Percentiles rank a stretch among this genome's conserved stretches.
These are phyloP conservation scores for Epicauta chinensis DNA, from an alignment of 1,140 invertebrate species.

Conservation along the genomic window DNA sequence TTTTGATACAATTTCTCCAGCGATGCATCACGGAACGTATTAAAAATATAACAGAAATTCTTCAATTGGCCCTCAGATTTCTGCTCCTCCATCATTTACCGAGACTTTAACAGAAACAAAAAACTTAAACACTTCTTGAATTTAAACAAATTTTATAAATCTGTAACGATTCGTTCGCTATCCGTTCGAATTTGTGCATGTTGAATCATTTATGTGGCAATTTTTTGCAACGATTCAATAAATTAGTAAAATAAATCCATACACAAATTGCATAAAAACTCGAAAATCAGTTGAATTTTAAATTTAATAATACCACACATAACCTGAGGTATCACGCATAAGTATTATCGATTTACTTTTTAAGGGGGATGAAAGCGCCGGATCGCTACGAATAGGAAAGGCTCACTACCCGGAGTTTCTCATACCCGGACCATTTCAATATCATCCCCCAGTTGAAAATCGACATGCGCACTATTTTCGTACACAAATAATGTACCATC, in stretches of 20 bases:
- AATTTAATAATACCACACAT: too few species aligned
- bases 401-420: too few species aligned
- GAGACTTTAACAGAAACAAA: background rate
- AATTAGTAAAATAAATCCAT: too few species aligned
- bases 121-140: background rate
- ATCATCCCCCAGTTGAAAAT: too few species aligned
- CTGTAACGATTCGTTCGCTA: background rate
- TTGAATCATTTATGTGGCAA: slow-evolving; percentile 1
- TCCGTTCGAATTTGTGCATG: background rate
- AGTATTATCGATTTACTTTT: too few species aligned
- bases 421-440: too few species aligned
- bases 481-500: too few species aligned
- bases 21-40: slow-evolving; percentile 47
- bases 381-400: too few species aligned
- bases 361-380: too few species aligned
- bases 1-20: slow-evolving; percentile 69
- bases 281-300: too few species aligned
- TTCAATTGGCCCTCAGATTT: slow-evolving; percentile 30
- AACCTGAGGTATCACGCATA: too few species aligned
- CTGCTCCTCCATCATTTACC: slow-evolving; percentile 22
- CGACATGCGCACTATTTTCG: too few species aligned
- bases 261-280: background rate
- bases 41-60: slow-evolving; percentile 33
- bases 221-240: slow-evolving; percentile 3
- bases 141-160: background rate